Evolutionary conservation across 2,888 invertebrate genomes (phyloP), one percentile per base, ranked within the genome.

Genomic region (Scaptomyza caliginosa): DNA sequence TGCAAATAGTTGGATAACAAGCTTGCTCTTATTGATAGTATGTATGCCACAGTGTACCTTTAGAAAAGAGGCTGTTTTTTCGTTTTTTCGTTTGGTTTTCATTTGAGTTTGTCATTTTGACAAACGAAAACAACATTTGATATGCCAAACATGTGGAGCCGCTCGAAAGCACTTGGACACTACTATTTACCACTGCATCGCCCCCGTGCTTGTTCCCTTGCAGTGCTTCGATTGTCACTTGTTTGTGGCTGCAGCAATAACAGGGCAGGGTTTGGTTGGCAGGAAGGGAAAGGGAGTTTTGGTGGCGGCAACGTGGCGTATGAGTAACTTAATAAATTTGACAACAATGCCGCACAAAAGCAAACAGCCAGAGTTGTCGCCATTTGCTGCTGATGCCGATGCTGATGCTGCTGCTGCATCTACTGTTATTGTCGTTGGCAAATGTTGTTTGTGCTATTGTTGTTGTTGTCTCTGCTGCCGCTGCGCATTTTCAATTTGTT

Each of bases 291-390:
- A 30, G 17, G 21, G 16, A 19, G 19, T 28, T 19, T n/a, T 38
- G 45, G 45, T 39, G 26, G 48, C 39, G 34, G 40, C 30, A n/a
- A 72, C 71, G 67, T 65, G 70, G 72, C 83, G 83, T 83, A 86
- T 86, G 83, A 84, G 84, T 86, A 84, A 86, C 83, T 84, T 84
- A 84, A 84, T 84, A 84, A 84, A 84, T 84, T 86, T 86, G 84
- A 86, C 81, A 85, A 85, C 79, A 82, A 77, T 82, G 77, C 74
- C 63, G 55, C 70, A 77, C 75, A 77, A 82, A 84, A 70, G 73
- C 75, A 82, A 85, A 81, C 82, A 84, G 43, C 70, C 70, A 75
- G 60, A 58, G 76, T 72, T 72, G 69, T 69, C 79, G 76, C 59
- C 76, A 65, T 63, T 72, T 72, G 67, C 60, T 70, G 58, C 10